phyloP scores from a whole-genome alignment of 2,113 vertebrate genomes.

The Panthera tigris region DNA sequence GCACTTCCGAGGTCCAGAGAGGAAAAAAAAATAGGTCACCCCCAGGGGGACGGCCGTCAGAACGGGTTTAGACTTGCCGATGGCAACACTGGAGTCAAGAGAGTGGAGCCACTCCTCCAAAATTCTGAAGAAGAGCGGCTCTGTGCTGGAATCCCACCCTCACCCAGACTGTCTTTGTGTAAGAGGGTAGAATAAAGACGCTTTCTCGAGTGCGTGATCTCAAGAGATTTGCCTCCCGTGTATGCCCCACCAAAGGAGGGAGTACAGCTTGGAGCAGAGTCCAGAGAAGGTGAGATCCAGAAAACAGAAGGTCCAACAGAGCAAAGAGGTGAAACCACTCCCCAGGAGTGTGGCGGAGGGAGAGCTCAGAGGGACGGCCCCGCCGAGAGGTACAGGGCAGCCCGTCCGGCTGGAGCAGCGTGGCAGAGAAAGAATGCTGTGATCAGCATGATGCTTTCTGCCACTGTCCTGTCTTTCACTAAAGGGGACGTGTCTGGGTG shows the following conservation, averaged over 20 bases:
- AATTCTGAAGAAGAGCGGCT: not conserved
- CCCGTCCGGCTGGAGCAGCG: not conserved
- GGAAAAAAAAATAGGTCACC: no score
- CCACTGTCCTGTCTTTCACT: not conserved
- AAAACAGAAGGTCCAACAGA: not conserved
- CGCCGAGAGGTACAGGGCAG: not conserved
- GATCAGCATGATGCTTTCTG: not conserved
- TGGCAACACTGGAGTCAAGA: not conserved
- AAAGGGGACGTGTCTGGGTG: not conserved
- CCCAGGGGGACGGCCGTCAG: not conserved
- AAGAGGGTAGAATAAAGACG: not conserved
- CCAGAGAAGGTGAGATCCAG: not conserved
- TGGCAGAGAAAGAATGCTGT: not conserved
- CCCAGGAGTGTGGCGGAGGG: no score
- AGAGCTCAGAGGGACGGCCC: not conserved
- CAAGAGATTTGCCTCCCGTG: not conserved
- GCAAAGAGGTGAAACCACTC: no score
- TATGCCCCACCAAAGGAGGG: not conserved
- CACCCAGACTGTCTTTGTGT: not conserved
- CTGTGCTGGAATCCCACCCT: not conserved
- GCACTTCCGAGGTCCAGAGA: not conserved
- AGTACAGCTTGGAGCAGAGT: not conserved
- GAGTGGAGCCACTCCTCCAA: not conserved
- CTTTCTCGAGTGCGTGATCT: not conserved
- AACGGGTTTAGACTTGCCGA: not conserved